A percentile compares a stretch with the other conserved stretches of the same genome.
phyloP scores from a whole-genome alignment of 2,113 vertebrate genomes.

The Lates calcarifer region DNA sequence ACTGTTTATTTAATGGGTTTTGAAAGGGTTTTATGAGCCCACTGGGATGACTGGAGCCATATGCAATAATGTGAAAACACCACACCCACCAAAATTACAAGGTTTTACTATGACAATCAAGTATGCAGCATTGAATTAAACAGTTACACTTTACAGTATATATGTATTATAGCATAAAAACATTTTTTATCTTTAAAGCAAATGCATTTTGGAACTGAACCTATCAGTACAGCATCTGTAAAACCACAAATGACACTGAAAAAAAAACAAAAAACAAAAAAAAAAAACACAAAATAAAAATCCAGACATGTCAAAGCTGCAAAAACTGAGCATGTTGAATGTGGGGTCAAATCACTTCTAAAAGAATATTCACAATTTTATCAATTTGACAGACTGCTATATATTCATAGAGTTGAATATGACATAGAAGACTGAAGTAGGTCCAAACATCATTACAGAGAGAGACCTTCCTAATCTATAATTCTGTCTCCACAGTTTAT shows the following conservation, averaged over 20 bases:
- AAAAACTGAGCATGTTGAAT: background rate
- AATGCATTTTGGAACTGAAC: background rate
- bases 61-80: background rate
- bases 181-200: background rate
- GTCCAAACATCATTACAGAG: slow-evolving; percentile 26
- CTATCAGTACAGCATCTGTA: background rate
- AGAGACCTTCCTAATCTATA: slow-evolving; percentile 40
- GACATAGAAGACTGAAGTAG: slow-evolving; percentile 14
- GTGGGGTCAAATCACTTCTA: background rate
- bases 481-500: slow-evolving; percentile 35
- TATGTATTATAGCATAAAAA: background rate
- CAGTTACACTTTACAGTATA: background rate
- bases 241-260: background rate
- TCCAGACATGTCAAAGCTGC: background rate
- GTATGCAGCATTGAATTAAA: background rate
- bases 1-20: background rate
- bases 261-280: background rate
- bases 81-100: background rate
- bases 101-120: background rate
- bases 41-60: background rate
- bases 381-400: slow-evolving; percentile 21
- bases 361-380: background rate
- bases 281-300: slow-evolving; percentile 6
- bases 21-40: background rate
- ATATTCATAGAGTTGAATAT: slow-evolving; percentile 20